Conservation (phyloP, 2,797 vertebrate species). For the Gouania willdenowi region DNA sequence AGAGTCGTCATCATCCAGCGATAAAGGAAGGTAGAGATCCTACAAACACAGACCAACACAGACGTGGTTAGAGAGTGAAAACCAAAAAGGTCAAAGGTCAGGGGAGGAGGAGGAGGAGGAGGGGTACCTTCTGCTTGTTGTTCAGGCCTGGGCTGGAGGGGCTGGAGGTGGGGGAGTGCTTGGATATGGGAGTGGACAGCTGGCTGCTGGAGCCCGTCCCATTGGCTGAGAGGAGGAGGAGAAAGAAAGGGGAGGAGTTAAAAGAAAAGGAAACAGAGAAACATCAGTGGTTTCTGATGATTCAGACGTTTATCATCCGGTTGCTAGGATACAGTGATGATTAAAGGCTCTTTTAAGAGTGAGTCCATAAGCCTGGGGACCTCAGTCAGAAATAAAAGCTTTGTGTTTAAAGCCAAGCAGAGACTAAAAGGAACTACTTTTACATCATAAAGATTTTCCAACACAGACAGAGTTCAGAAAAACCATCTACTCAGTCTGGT, state of each 20-base stretch:
- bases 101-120: background rate
- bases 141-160: constrained; percentile 93
- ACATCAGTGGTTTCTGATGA: too few relatives aligned
- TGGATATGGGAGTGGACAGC: constrained; percentile 96
- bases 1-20: constrained; percentile 96
- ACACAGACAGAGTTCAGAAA: too few relatives aligned
- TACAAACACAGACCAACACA: constrained; percentile 62
- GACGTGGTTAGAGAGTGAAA: background rate
- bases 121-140: constrained; percentile 97
- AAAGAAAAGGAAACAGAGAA: constrained; percentile 34
- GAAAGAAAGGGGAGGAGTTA: constrained; percentile 8
- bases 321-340: too few relatives aligned
- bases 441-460: too few relatives aligned
- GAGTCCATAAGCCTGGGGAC: too few relatives aligned
- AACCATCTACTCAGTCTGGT: too few relatives aligned
- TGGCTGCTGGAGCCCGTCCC: constrained; percentile 96
- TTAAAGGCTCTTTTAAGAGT: too few relatives aligned
- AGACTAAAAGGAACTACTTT: too few relatives aligned
- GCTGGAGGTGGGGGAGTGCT: constrained; percentile 97
- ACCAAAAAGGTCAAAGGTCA: background rate
- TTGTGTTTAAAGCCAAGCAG: too few relatives aligned
- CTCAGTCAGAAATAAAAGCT: too few relatives aligned
- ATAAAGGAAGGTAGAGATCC: constrained; percentile 96
- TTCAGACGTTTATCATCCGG: too few relatives aligned
- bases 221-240: constrained; percentile 77